phyloP scores from a whole-genome alignment of 2,113 vertebrate species.

The Artemisiospiza belli region DNA sequence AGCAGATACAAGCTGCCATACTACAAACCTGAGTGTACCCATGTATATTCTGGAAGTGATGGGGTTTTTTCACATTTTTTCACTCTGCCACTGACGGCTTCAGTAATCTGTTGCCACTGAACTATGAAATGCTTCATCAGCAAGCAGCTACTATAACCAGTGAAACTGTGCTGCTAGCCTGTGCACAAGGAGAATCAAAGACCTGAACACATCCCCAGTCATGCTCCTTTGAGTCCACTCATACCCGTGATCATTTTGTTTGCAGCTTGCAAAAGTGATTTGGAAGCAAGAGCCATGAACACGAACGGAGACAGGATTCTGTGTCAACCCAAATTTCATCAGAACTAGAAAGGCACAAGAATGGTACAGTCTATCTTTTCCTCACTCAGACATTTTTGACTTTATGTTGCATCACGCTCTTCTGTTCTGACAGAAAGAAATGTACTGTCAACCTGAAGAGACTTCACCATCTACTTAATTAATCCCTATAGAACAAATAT shows the following conservation, averaged over 20 bases:
- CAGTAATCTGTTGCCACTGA: not conserved
- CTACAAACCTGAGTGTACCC: not conserved
- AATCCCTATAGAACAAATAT: not conserved
- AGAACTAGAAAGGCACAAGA: not conserved
- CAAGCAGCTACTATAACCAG: not conserved
- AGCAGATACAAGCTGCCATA: accelerated
- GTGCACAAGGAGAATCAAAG: not conserved
- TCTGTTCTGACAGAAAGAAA: not conserved
- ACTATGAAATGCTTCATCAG: not conserved
- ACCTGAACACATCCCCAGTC: not conserved
- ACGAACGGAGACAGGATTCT: not conserved
- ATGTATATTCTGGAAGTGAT: not conserved
- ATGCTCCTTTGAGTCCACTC: accelerated
- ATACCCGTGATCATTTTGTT: not conserved
- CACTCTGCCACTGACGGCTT: not conserved
- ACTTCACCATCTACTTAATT: not conserved
- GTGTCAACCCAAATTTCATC: not conserved
- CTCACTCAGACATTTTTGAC: not conserved
- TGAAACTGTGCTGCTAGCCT: not conserved
- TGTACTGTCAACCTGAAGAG: not conserved
- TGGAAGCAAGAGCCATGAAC: not conserved
- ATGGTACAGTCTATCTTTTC: not conserved
- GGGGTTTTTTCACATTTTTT: not conserved
- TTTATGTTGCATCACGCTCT: not conserved
- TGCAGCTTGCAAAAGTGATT: not conserved